A percentile compares a stretch with the other conserved stretches of the same genome.
These are phyloP conservation scores for Hapalemur alaotrensis DNA, from an alignment of 2,797 vertebrate genomes.

Conservation along the genomic window DNA sequence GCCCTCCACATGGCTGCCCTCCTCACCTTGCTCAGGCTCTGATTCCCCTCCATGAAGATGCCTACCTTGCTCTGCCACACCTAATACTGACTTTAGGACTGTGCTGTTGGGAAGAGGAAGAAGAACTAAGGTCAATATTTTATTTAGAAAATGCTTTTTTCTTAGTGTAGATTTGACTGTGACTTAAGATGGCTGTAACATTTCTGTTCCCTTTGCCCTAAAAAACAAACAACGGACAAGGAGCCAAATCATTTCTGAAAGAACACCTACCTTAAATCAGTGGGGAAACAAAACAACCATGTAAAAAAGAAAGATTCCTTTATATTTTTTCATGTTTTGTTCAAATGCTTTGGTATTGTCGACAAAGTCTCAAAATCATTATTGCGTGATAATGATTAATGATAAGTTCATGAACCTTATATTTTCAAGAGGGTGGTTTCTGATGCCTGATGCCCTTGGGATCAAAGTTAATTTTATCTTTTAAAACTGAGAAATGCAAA, in stretches of 20 bases:
- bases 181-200: neutral
- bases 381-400: neutral
- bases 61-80: neutral
- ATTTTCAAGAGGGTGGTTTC: slow-evolving; percentile 34
- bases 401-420: slow-evolving; percentile 18
- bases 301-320: neutral
- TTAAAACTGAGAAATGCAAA: slow-evolving; percentile 15
- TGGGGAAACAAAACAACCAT: neutral
- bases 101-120: neutral
- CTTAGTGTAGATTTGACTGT: neutral
- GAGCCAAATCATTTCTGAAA: neutral
- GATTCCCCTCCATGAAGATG: neutral
- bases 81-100: neutral
- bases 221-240: neutral
- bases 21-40: neutral
- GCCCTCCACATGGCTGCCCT: neutral
- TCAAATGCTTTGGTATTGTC: slow-evolving; percentile 15
- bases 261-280: neutral
- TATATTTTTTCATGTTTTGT: neutral
- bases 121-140: neutral
- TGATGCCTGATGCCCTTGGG: neutral
- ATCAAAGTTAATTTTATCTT: slow-evolving; percentile 38
- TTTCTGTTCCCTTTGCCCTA: neutral
- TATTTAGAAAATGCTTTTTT: slow-evolving; percentile 41
- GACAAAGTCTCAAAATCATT: neutral